Evolutionary conservation across 1,140 invertebrate genomes (phyloP), one percentile per base, ranked within the genome.

Genomic region (Aplysia californica): DNA sequence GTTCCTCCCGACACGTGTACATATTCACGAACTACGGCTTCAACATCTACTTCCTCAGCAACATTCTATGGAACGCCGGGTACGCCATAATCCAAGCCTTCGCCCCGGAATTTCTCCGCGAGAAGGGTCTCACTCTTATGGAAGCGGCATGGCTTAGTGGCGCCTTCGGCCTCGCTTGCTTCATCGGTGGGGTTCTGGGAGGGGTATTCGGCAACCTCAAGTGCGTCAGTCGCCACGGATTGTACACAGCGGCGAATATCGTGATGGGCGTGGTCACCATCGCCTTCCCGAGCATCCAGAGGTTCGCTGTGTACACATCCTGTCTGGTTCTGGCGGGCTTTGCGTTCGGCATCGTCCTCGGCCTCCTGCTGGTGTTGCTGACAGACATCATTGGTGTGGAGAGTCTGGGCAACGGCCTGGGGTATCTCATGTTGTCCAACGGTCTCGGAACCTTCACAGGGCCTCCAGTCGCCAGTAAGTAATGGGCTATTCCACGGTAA

Each of bases 401-500:
- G 29, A 75, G 75, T 39, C 73, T 86, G 20, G 82, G 81, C 3
- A 79, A 83, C 71, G 87, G 80, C 1, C 79, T 85, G 36, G 87
- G 87, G 2, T 86, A 85, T 59, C 69, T 87, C 3, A 85, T 88
- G 84, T 44, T 86, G 26, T 81, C 82, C 33, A 86, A 87, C 81
- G 87, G 87, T 33, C 56, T 87, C 23, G 87, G 87, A 35, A 70
- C 78, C 55, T 83, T 86, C 20, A 26, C 80, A 65, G 86, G 86
- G 56, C 87, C 87, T n/a, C 81, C 83, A 18, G 10, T 86, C 5
- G 85, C 84, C 76, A 86, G 87, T 88, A 76, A 64, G 82, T 83
- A n/a, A n/a, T n/a, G n/a, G n/a, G n/a, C n/a, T n/a, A n/a, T n/a
- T n/a, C n/a, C n/a, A n/a, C n/a, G n/a, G n/a, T n/a, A n/a, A n/a